Evolutionary conservation across 2,797 vertebrate species (phyloP).

Genomic region (Silurus aristotelis): DNA sequence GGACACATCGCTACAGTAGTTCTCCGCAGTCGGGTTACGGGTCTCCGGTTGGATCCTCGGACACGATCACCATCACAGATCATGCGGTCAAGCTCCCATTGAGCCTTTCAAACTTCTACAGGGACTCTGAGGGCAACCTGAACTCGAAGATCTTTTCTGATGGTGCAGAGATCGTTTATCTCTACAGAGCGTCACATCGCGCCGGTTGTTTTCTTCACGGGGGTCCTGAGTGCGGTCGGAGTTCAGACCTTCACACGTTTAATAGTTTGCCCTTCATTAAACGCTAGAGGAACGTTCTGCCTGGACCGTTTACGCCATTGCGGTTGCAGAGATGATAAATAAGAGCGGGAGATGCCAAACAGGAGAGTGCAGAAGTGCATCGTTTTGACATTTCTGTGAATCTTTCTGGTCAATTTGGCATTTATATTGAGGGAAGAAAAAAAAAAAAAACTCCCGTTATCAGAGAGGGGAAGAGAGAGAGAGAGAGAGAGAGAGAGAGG

Average conservation of each 20-base stretch:
- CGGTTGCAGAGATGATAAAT: background rate
- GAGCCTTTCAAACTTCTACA: conserved; percentile 24
- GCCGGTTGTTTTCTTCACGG: too few species aligned
- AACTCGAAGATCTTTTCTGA: conserved; percentile 2
- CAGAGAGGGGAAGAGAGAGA: too few species aligned
- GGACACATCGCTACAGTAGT: conserved; percentile 6
- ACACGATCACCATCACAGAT: conserved; percentile 51
- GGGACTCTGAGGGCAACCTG: background rate
- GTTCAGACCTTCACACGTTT: background rate
- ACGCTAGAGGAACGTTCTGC: background rate
- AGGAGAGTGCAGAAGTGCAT: background rate
- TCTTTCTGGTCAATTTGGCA: conserved; percentile 21
- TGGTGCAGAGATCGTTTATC: background rate
- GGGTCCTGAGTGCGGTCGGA: background rate
- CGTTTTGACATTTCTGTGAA: conserved; percentile 32
- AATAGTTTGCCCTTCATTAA: background rate
- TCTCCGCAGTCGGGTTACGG: conserved; percentile 40
- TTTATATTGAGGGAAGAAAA: background rate
- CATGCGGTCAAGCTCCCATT: conserved; percentile 30
- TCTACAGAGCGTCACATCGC: too few species aligned
- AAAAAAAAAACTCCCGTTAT: too few species aligned
- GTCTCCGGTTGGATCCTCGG: conserved; percentile 48
- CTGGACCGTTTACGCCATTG: background rate
- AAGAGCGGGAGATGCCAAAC: background rate
- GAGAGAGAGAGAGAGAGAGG: too few species aligned